Base-by-base conservation (phyloP, 2,888 invertebrate genomes). In the Rhamnusium bicolor region DNA sequence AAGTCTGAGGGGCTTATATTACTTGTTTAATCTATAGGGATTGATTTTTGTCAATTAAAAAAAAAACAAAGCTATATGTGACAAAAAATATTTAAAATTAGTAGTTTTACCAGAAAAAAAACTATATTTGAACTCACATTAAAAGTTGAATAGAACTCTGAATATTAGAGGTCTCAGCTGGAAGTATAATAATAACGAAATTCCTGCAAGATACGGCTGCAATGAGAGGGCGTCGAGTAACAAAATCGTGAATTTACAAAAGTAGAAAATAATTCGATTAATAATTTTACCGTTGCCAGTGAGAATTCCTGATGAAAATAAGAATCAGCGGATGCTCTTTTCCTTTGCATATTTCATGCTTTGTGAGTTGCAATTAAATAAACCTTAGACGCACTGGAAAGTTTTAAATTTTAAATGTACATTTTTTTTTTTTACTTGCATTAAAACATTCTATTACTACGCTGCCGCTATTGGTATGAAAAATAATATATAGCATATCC, bases 291-390 rank as follows among this genome's bases (percentile, higher is more conserved):
- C 16, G 53, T 16, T 19, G 27, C 63, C 24, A 18, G 51, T 49
- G 47, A 49, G 63, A 49, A 63, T 49, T 14, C 21, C 29, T 53
- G 24, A 21, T 19, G 54, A 47, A 65, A 47, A 49, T 60, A 53
- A 10, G 51, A 32, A 21, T 56, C 24, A 40, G 49, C 69, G 70
- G 63, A 71, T 71, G 71, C 32, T 65, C 65, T 47, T 71, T 53
- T 65, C 58, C 58, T 24, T 27, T 27, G 21, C 19, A 47, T 32
- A 58, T 71, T 56, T 63, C 32, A 58, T 58, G 65, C 71, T 58
- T 49, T 47, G 58, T 49, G 58, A 58, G 12, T 58, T 32, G 46
- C 58, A 71, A 65, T 71, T 58, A 63, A 53, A 71, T 58, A 27
- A 56, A 29, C 56, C 21, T 18, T 6, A n/a, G 32, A 32, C 32